Percentiles rank a stretch among this genome's conserved stretches.
Evolutionary conservation across 2,113 vertebrate genomes (phyloP).

Genomic region (Bubo bubo): DNA sequence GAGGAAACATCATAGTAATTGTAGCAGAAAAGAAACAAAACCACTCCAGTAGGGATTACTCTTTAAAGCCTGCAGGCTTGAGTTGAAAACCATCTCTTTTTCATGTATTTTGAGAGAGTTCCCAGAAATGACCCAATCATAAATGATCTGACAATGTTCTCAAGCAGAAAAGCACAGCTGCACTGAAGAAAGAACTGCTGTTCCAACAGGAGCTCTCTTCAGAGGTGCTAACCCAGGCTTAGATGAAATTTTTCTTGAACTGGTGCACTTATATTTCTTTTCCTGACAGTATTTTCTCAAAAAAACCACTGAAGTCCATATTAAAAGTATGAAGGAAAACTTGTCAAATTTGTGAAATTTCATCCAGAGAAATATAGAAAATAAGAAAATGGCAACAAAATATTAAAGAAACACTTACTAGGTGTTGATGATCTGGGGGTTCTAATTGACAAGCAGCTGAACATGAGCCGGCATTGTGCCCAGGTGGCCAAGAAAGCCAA

Average conservation of each 20-base stretch:
- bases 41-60: background rate
- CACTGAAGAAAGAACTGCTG: background rate
- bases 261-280: background rate
- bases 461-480: too few relatives aligned
- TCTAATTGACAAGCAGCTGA: too few relatives aligned
- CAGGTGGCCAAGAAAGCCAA: too few relatives aligned
- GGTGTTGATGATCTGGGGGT: background rate
- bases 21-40: background rate
- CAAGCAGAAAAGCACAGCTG: background rate
- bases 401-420: background rate
- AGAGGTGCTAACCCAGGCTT: constrained; percentile 18
- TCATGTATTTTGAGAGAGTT: background rate
- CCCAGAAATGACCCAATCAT: background rate
- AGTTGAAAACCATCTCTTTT: background rate
- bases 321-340: background rate
- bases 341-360: background rate
- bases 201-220: background rate
- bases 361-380: background rate
- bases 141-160: background rate
- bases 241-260: background rate
- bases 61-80: background rate
- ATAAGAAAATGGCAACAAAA: background rate
- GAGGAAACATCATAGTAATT: rapidly evolving
- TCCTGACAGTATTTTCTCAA: background rate
- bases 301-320: rapidly evolving